phyloP scores from a whole-genome alignment of 2,888 invertebrate genomes.

The Morpho deidamia region DNA sequence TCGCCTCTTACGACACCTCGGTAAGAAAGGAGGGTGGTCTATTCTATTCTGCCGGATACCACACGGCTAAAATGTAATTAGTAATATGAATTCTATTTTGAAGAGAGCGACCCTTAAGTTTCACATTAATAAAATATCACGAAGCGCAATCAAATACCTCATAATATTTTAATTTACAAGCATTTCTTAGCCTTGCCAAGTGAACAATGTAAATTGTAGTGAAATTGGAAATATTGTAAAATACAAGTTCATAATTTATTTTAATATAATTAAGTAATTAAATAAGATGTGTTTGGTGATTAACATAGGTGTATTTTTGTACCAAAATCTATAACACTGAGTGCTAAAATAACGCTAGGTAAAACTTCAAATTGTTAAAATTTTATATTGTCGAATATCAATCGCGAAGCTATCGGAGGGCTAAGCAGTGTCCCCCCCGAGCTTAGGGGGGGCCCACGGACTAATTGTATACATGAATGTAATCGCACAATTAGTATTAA shows the following conservation, averaged over 20 bases:
- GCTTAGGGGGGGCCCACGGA: too few species aligned
- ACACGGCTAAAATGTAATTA: too few species aligned
- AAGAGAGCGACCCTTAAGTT: too few species aligned
- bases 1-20: too few species aligned
- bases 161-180: neutral
- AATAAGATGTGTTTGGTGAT: conserved; percentile 36
- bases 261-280: conserved; percentile 23
- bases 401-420: too few species aligned
- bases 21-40: too few species aligned
- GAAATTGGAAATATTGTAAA: conserved; percentile 12
- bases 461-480: too few species aligned
- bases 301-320: conserved; percentile 56
- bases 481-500: too few species aligned
- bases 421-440: too few species aligned
- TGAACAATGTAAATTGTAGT: conserved; percentile 12
- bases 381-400: neutral
- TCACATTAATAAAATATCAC: too few species aligned
- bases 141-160: neutral
- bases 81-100: too few species aligned
- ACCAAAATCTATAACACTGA: conserved; percentile 33
- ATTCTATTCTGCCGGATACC: too few species aligned
- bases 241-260: conserved; percentile 18
- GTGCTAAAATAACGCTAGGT: neutral
- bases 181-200: conserved; percentile 12
- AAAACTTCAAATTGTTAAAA: neutral